Conservation (phyloP, 1,140 invertebrate genomes). For the Ditylenchus dipsaci region DNA sequence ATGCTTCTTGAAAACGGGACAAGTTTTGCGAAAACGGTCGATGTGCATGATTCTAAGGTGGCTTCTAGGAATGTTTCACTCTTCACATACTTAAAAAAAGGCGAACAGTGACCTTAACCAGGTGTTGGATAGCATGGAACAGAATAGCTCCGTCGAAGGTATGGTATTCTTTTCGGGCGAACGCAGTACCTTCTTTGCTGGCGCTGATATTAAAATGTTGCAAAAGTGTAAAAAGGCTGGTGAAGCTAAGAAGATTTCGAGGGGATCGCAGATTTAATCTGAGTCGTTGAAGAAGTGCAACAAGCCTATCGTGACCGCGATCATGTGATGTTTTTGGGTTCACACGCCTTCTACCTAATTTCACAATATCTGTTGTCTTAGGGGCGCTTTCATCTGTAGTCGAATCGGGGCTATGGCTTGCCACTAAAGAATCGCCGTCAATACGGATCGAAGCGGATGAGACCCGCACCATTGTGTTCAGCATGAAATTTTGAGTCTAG, state of each 20-base stretch:
- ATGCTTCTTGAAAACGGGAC: too few relatives aligned
- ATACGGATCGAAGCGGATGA: too few relatives aligned
- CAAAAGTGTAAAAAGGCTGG: slow-evolving; percentile 70
- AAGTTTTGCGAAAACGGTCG: too few relatives aligned
- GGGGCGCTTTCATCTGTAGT: slow-evolving; percentile 92
- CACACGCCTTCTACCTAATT: too few relatives aligned
- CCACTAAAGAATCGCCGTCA: slow-evolving; percentile 90
- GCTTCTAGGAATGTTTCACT: too few relatives aligned
- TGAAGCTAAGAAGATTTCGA: slow-evolving; percentile 72
- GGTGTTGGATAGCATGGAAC: slow-evolving; percentile 44
- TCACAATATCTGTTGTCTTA: too few relatives aligned
- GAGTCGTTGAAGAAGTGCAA: slow-evolving; percentile 72
- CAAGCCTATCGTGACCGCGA: slow-evolving; percentile 88
- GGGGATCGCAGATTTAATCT: slow-evolving; percentile 68
- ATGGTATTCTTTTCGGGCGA: slow-evolving; percentile 91
- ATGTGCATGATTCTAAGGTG: too few relatives aligned
- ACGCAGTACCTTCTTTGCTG: slow-evolving; percentile 89
- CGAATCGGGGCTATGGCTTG: slow-evolving; percentile 93
- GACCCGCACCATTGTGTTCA: too few relatives aligned
- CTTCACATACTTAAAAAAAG: too few relatives aligned
- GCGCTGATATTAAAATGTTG: slow-evolving; percentile 80
- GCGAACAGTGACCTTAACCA: slow-evolving; percentile 30
- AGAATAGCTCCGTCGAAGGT: slow-evolving; percentile 68
- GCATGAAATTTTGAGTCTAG: too few relatives aligned
- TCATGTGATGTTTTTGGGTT: too few relatives aligned